Evolutionary conservation across 2,797 vertebrate genomes (phyloP), one percentile per base, ranked within the genome.

Genomic region (Nannoperca australis): DNA sequence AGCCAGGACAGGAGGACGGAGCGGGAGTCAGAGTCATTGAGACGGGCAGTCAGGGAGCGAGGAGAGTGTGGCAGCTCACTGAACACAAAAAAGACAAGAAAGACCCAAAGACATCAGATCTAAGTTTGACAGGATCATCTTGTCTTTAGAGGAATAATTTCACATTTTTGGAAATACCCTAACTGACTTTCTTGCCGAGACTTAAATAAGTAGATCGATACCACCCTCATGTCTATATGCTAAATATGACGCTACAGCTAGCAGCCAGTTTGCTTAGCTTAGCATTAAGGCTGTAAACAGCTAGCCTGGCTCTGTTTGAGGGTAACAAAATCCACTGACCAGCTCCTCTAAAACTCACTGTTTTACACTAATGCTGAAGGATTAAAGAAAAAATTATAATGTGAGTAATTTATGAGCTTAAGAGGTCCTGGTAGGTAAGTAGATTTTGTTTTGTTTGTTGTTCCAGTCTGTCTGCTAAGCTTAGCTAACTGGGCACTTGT

Each of bases 1-100:
- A 99, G 96, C 98, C 98, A 99, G 89, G 97, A 97, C 59, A 99
- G 95, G 70, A 86, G 84, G 88, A 98, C 97, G 0, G 97, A 93
- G 65, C 95, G 96, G 70, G 96, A 95, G 80, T 94, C 95, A 0
- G 96, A 95, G 59, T 96, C 89, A 9, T 96, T 96, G 68, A 98
- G 94, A 12, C 90, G 90, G 69, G 97, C 97, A 80, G 96, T 90
- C 12, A 99, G 96, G 85, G 97, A 98, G 85, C 97, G 97, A 4
- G 98, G 98, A 0, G 97, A 96, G 81, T 99, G 97, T 34, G 97
- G 98, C 89, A 99, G 95, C 86, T 99, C 98, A 2, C 97, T 99
- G 83, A 18, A 59, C 2, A 47, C 30, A 72, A 49, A 18, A 63
- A 51, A 66, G 7, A 80, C 20, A 72, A 73, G 40, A 62, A 47